Evolutionary conservation across 2,888 invertebrate genomes (phyloP), one percentile per base, ranked within the genome.

Genomic region (Nomada ruficornis): DNA sequence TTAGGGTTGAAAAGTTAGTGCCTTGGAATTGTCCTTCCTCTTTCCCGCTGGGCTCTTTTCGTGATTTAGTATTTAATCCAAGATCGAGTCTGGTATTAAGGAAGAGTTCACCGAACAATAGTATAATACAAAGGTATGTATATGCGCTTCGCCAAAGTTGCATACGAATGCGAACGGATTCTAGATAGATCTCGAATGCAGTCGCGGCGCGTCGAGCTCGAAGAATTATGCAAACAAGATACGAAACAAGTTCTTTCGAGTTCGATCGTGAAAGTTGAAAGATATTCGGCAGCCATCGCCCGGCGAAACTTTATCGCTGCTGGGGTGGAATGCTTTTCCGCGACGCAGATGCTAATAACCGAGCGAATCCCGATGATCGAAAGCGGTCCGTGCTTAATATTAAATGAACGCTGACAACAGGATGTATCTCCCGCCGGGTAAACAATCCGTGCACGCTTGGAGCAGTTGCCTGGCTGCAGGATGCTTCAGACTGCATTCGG

Each of bases 401-500:
- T 44, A 68, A 55, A 29, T 54, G 18, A 54, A 15, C 36, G 54
- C 36, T 20, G 68, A 50, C 67, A 26, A 55, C 23, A 15, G 62
- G 9, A 42, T 7, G 47, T 10, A 26, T 36, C 15, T 65, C 64
- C 59, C 36, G 26, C 54, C 42, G 11, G 47, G 64, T 23, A 59
- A 71, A 79, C 59, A 80, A 65, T 36, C 52, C 1, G n/a, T 71
- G 65, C 2, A 11, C n/a, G 52, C 65, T 20, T 36, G 44, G 79
- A 67, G 54, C 23, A 70, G 70, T n/a, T 18, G 69, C 52, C 29
- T 54, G 65, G 36, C 50, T 52, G 64, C 70, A 54, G 64, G 47
- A 78, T 70, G 64, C 59, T 71, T 78, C 79, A 50, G 65, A 71
- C 80, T 79, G 71, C 80, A 29, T 60, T 71, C 65, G 71, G 71